Evolutionary conservation across 1,140 invertebrate genomes (phyloP).

Genomic region (Megalonaias nervosa): DNA sequence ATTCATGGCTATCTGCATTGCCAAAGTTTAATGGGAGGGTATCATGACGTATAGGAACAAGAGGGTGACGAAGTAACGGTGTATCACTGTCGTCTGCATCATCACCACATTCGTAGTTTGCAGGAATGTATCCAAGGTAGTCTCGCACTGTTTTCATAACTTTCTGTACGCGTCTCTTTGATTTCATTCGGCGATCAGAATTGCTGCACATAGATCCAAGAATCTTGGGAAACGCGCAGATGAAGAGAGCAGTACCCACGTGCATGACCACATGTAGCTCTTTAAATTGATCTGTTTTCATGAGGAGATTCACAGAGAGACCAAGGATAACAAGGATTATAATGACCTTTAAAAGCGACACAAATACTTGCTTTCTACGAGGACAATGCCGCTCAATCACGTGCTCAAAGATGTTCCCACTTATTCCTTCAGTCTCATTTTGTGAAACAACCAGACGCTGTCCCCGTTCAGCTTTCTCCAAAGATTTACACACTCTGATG

Average conservation of each 20-base stretch:
- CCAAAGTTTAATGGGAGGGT: no score
- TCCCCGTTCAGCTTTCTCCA: background rate
- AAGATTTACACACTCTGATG: background rate
- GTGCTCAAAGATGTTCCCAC: conserved; percentile 9
- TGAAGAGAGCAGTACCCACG: conserved; percentile 18
- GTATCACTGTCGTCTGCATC: no score
- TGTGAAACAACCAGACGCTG: background rate
- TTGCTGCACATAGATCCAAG: conserved; percentile 5
- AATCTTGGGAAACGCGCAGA: conserved; percentile 17
- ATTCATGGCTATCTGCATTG: no score
- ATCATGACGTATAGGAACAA: no score
- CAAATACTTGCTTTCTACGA: conserved; percentile 6
- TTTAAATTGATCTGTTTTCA: conserved; percentile 10
- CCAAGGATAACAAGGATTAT: conserved; percentile 11
- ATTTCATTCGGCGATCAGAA: background rate
- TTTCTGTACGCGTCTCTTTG: conserved; percentile 1
- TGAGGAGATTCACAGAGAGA: conserved; percentile 8
- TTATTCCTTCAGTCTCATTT: background rate
- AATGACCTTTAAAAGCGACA: conserved; percentile 7
- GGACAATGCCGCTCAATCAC: conserved; percentile 22
- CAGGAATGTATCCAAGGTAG: conserved; percentile 6
- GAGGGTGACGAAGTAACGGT: no score
- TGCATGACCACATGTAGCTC: conserved; percentile 26
- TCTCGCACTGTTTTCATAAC: conserved; percentile 1
- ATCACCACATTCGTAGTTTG: no score